phyloP scores from a whole-genome alignment of 23 tunicate species.

The Halocynthia roretzi region DNA sequence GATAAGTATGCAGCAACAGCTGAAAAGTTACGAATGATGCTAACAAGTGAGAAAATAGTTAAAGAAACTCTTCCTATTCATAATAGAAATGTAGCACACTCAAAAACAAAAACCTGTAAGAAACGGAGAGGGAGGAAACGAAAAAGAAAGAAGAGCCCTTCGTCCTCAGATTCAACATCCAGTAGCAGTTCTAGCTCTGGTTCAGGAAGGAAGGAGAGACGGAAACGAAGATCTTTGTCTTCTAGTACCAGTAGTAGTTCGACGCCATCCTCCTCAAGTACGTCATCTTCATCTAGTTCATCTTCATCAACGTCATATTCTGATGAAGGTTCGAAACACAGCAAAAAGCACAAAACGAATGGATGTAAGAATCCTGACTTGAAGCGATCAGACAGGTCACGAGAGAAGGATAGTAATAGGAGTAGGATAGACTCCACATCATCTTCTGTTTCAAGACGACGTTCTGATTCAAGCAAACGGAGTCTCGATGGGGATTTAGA shows the following conservation, averaged over 20 bases:
- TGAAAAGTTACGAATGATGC: constrained; percentile 38
- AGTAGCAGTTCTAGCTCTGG: not conserved
- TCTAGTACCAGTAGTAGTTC: constrained; percentile 3
- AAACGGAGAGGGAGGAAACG: constrained; percentile 1
- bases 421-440: not conserved
- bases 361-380: not conserved
- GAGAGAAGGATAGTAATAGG: not conserved
- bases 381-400: not conserved
- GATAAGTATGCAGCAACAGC: constrained; percentile 27
- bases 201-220: constrained; percentile 1
- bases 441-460: too few species aligned
- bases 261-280: constrained; percentile 15
- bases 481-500: not conserved
- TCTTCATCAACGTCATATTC: constrained; percentile 4
- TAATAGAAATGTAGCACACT: not conserved
- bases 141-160: not conserved
- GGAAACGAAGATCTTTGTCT: not conserved
- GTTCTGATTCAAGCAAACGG: not conserved
- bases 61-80: not conserved
- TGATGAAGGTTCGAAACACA: constrained; percentile 10
- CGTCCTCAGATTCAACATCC: constrained; percentile 11
- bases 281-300: constrained; percentile 23
- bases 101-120: not conserved
- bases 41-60: constrained; percentile 29
- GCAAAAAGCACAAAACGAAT: not conserved